Percentiles rank a stretch among this genome's conserved stretches.
Conservation (phyloP, 1,140 invertebrate genomes). For the Scaptomyza graminum region DNA sequence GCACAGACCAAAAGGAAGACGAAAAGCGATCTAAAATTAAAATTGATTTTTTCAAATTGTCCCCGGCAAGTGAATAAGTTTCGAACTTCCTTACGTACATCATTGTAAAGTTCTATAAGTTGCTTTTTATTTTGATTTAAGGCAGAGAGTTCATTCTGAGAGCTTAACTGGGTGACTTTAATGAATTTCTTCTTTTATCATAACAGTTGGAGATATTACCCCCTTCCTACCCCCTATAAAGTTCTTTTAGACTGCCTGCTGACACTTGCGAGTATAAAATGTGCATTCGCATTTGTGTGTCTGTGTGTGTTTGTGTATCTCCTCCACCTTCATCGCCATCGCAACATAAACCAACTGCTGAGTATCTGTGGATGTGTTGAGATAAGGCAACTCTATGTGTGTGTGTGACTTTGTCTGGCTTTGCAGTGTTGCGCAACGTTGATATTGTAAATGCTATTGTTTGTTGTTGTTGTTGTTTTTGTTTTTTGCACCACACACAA, state of each 20-base stretch:
- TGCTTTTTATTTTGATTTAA: too few relatives aligned
- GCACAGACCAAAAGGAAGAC: too few relatives aligned
- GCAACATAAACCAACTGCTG: neutral
- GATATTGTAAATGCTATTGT: slow-evolving; percentile 23
- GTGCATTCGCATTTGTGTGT: neutral
- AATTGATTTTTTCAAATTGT: too few relatives aligned
- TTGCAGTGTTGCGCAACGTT: slow-evolving; percentile 3
- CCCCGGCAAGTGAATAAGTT: too few relatives aligned
- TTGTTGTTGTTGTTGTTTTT: slow-evolving; percentile 10
- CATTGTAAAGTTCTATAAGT: too few relatives aligned
- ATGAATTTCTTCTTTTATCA: neutral
- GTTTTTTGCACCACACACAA: slow-evolving; percentile 35
- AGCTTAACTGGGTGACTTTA: too few relatives aligned
- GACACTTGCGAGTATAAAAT: slow-evolving; percentile 24
- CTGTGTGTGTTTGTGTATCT: slow-evolving; percentile 8
- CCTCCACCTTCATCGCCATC: neutral
- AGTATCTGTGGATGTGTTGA: slow-evolving; percentile 1
- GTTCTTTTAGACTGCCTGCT: neutral
- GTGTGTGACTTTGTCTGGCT: slow-evolving; percentile 1
- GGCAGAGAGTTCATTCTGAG: too few relatives aligned
- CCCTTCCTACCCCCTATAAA: too few relatives aligned
- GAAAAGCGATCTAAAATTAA: too few relatives aligned
- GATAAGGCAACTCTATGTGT: neutral
- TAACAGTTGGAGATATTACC: neutral
- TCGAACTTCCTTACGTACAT: too few relatives aligned